A percentile compares a stretch with the other conserved stretches of the same genome.
phyloP scores from a whole-genome alignment of 1,140 invertebrate species.

The Melipona quadrifasciata region DNA sequence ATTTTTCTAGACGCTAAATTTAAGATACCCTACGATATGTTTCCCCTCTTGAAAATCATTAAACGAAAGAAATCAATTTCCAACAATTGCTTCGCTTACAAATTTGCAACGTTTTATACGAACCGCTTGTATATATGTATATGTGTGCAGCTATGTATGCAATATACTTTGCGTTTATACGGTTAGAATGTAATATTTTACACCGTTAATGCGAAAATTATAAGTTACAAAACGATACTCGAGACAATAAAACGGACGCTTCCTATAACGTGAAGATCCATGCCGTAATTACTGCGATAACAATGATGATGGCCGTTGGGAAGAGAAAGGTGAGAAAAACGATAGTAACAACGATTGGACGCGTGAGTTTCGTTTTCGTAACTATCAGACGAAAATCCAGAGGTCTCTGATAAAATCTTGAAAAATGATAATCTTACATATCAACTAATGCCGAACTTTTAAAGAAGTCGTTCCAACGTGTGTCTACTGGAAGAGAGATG shows the following conservation, averaged over 20 bases:
- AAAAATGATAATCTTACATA: neutral
- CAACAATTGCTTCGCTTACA: neutral
- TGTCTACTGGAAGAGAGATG: constrained; percentile 11
- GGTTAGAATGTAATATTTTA: constrained; percentile 72
- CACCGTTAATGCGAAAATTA: constrained; percentile 58
- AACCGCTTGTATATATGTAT: neutral
- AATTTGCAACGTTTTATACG: neutral
- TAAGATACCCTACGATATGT: neutral
- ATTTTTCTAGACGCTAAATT: constrained; percentile 2
- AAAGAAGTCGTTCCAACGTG: neutral
- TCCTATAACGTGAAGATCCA: constrained; percentile 35
- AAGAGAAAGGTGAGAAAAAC: constrained; percentile 25
- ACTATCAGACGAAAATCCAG: constrained; percentile 4
- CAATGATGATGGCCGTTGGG: constrained; percentile 40
- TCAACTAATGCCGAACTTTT: neutral
- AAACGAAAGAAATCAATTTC: neutral
- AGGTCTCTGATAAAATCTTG: neutral
- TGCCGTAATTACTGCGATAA: constrained; percentile 49
- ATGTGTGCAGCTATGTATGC: constrained; percentile 76
- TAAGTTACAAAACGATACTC: constrained; percentile 50
- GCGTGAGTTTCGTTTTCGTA: neutral
- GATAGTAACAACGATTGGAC: constrained; percentile 22
- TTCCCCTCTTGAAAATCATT: neutral
- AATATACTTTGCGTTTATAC: constrained; percentile 72
- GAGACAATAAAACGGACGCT: constrained; percentile 51